Base-by-base conservation (phyloP, 1,140 invertebrate species). In the Diachasma alloeum region DNA sequence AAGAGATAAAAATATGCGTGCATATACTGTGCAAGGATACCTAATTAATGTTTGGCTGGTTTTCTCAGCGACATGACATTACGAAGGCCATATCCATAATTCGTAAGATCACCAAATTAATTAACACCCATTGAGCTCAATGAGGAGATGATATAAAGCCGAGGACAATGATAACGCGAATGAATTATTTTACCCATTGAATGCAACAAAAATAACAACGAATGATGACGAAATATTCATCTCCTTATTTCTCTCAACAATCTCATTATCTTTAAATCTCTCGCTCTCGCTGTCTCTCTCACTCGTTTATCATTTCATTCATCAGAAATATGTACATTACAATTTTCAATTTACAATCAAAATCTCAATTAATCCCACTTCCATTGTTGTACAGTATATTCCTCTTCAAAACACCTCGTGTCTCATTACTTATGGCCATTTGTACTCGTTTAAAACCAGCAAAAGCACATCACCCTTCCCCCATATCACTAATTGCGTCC, bases 401-500 rank as follows among this genome's bases (percentile, higher is more conserved):
- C 31, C 0, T 42, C 42, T 26, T 42, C 11, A 13, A 59, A 19
- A 53, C n/a, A 31, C 31, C 31, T 31, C 31, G 31, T 39, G n/a
- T 68, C 31, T 72, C 59, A 72, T 72, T 66, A 72, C 31, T 79
- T 79, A 78, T 72, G 53, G 76, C 75, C 76, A 74, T 77, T 74
- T 79, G 72, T 79, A 74, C 75, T 71, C 53, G 67, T 77, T 68
- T 68, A 69, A 77, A 73, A 75, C 59, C 59, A 78, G 36, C 75
- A 75, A 79, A 63, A 74, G 68, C 71, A 76, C 71, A 72, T 72
- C 73, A 68, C 53, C 63, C 70, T 13, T 19, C 22, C 72, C 26
- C 46, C 71, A 73, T 78, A 78, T 72, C 76, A 75, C 78, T 79
- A 79, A 79, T 79, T 79, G 78, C 76, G 78, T 79, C 78, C 78